phyloP scores from a whole-genome alignment of 2,888 invertebrate genomes.

The Danaus chrysippus region DNA sequence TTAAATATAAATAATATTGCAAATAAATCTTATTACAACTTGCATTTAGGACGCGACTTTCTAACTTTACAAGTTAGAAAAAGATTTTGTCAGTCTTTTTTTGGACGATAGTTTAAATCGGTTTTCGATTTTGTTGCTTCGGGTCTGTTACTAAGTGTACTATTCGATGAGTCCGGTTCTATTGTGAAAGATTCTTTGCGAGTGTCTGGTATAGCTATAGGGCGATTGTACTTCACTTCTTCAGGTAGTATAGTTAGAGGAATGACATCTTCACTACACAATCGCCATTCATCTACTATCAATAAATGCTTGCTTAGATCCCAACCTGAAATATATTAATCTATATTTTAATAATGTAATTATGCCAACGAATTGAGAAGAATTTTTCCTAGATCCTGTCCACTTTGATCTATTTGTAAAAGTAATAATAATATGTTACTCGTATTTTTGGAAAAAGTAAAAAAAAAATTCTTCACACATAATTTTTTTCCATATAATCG shows the following conservation, averaged over 20 bases:
- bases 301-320: conserved; percentile 76
- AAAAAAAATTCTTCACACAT: neutral
- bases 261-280: conserved; percentile 29
- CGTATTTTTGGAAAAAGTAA: conserved; percentile 10
- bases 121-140: neutral
- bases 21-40: neutral
- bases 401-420: too few relatives aligned
- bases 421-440: too few relatives aligned
- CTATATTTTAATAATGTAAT: conserved; percentile 10
- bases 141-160: neutral
- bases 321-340: conserved; percentile 75
- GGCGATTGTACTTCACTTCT: conserved; percentile 14
- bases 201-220: neutral
- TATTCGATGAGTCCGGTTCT: conserved; percentile 25
- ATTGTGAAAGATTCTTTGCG: conserved; percentile 26
- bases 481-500: neutral
- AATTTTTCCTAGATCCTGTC: too few relatives aligned
- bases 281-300: conserved; percentile 79
- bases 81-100: neutral
- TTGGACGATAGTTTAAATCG: neutral
- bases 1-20: neutral
- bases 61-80: neutral
- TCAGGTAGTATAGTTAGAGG: conserved; percentile 19
- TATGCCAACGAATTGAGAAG: too few relatives aligned
- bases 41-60: neutral